Conservation (phyloP, 2,797 vertebrate species). For the Sarcophilus harrisii region DNA sequence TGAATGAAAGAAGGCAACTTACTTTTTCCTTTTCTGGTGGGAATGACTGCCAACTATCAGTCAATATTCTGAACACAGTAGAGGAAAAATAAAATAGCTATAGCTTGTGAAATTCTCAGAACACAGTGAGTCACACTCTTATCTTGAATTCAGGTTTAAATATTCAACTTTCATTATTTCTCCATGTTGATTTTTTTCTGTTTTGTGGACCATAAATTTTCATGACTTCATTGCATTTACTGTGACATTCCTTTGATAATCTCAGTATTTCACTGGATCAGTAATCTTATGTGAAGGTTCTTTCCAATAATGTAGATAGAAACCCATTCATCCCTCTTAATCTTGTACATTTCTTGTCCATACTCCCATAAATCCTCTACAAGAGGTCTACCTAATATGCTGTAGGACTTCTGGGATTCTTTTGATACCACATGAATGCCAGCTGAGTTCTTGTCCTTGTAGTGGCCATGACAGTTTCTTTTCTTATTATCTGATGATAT, state of each 20-base stretch:
- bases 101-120: slow-evolving; percentile 47
- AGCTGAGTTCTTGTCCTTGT: neutral
- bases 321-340: neutral
- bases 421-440: neutral
- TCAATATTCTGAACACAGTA: slow-evolving; percentile 15
- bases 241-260: neutral
- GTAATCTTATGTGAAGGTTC: neutral
- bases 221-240: neutral
- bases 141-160: slow-evolving; percentile 39
- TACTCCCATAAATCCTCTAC: neutral
- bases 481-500: neutral
- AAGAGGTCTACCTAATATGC: neutral
- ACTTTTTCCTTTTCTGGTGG: slow-evolving; percentile 2
- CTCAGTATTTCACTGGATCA: neutral
- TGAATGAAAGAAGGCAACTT: slow-evolving; percentile 16
- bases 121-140: neutral
- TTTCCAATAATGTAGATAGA: neutral
- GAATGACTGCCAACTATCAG: neutral
- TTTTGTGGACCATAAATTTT: neutral
- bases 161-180: neutral
- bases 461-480: neutral
- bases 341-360: neutral
- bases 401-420: neutral
- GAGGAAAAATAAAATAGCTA: slow-evolving; percentile 47
- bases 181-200: neutral